phyloP scores from a whole-genome alignment of 2,113 vertebrate species.

The Bolborhynchus lineola region DNA sequence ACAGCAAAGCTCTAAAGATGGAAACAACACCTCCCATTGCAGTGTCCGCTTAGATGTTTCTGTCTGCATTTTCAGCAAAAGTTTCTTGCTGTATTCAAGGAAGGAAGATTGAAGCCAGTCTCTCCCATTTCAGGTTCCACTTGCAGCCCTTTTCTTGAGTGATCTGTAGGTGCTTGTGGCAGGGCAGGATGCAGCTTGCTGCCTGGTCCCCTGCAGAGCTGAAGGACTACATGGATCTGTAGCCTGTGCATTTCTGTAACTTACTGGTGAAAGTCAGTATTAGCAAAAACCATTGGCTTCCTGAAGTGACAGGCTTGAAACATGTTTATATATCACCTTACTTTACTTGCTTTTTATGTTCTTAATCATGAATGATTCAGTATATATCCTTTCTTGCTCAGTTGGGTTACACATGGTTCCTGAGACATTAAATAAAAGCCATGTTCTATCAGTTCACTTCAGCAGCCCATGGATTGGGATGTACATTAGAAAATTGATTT shows the following conservation, averaged over 20 bases:
- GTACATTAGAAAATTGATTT: conserved; percentile 39
- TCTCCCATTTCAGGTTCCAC: not conserved
- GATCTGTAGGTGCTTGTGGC: not conserved
- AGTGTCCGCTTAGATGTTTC: not conserved
- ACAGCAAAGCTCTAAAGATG: not conserved
- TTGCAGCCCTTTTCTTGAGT: not conserved
- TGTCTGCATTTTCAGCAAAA: not conserved
- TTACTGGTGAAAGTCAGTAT: not conserved
- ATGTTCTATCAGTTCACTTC: conserved; percentile 17
- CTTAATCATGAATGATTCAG: conserved; percentile 33
- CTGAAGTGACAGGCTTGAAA: not conserved
- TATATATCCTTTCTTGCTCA: not conserved
- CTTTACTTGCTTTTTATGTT: conserved; percentile 46
- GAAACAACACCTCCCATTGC: not conserved
- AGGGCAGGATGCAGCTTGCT: not conserved
- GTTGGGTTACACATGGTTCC: not conserved
- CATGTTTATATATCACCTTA: not conserved
- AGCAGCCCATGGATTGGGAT: not conserved
- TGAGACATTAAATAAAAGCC: conserved; percentile 41
- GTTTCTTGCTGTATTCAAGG: not conserved
- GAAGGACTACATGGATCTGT: not conserved
- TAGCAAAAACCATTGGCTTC: not conserved
- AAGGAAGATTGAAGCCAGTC: not conserved
- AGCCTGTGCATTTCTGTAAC: not conserved
- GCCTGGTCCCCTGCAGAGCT: not conserved